Evolutionary conservation across 2,113 vertebrate species (phyloP).

Genomic region (Miniopterus natalensis): DNA sequence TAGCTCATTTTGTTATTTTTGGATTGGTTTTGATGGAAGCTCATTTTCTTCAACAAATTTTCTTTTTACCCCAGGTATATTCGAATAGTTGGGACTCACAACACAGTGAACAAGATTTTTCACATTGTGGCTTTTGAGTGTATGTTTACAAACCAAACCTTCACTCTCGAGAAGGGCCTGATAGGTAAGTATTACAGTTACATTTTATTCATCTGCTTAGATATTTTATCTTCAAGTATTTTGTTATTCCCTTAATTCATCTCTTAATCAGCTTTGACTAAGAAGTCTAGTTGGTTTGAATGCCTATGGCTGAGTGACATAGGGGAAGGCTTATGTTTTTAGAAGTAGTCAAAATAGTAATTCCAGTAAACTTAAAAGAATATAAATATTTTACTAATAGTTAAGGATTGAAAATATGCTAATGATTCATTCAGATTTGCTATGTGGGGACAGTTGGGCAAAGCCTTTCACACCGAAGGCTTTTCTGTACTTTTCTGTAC

Average conservation of each 20-base stretch:
- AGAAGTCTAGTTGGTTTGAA: conserved; percentile 39
- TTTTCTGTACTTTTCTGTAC: conserved; percentile 49
- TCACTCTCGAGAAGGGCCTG: conserved; percentile 95
- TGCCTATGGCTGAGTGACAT: conserved; percentile 41
- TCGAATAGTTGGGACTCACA: conserved; percentile 98
- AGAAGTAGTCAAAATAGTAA: conserved; percentile 61
- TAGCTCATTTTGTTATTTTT: conserved; percentile 31
- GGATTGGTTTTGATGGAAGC: not conserved
- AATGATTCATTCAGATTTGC: conserved; percentile 43
- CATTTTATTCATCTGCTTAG: conserved; percentile 54
- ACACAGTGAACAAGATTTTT: conserved; percentile 99
- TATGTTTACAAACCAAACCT: conserved; percentile 95
- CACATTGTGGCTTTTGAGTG: conserved; percentile 99
- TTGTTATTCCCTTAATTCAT: conserved; percentile 19
- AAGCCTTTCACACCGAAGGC: not conserved
- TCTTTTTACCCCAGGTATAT: conserved; percentile 91
- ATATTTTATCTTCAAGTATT: conserved; percentile 54
- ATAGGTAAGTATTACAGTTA: conserved; percentile 91
- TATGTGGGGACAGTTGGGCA: not conserved
- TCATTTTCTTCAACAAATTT: conserved; percentile 59
- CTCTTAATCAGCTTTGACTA: conserved; percentile 53
- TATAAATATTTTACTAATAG: conserved; percentile 14
- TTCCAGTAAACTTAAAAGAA: conserved; percentile 51
- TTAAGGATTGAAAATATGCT: conserved; percentile 37
- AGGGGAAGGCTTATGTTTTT: conserved; percentile 36